These are phyloP conservation scores for Chrysomela aeneicollis DNA, from an alignment of 2,888 invertebrate species.

Conservation along the genomic window DNA sequence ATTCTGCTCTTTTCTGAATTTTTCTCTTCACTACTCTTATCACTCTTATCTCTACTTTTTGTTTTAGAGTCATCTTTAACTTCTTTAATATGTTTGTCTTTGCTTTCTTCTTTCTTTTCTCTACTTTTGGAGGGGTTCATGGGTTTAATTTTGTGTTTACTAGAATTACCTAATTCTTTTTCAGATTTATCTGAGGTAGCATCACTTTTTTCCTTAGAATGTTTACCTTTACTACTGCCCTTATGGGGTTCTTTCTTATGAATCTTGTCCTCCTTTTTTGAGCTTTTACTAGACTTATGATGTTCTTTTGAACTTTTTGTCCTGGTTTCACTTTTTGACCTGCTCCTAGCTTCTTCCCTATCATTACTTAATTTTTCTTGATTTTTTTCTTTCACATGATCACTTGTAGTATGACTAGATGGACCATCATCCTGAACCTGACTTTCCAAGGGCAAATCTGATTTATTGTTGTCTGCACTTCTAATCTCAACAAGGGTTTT, in stretches of 20 bases:
- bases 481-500: constrained; percentile 6
- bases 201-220: constrained; percentile 18
- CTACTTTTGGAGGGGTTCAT: constrained; percentile 26
- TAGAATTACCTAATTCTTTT: constrained; percentile 45
- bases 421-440: not conserved
- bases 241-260: constrained; percentile 18
- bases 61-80: constrained; percentile 27
- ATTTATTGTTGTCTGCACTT: constrained; percentile 23
- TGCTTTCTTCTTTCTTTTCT: constrained; percentile 21
- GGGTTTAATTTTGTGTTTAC: constrained; percentile 41
- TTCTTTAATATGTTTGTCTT: constrained; percentile 40
- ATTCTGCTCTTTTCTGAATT: constrained; percentile 36
- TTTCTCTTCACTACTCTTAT: constrained; percentile 46
- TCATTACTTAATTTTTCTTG: constrained; percentile 12
- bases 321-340: constrained; percentile 23
- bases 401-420: not conserved
- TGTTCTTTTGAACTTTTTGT: constrained; percentile 48
- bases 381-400: not conserved
- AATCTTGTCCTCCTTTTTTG: constrained; percentile 22
- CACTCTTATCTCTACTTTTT: constrained; percentile 15
- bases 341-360: constrained; percentile 22
- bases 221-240: constrained; percentile 15
- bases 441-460: constrained; percentile 14
- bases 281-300: constrained; percentile 41
- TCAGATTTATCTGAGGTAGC: constrained; percentile 19